These are phyloP conservation scores for Eonycteris spelaea DNA, from an alignment of 2,113 vertebrate genomes.

Conservation along the genomic window DNA sequence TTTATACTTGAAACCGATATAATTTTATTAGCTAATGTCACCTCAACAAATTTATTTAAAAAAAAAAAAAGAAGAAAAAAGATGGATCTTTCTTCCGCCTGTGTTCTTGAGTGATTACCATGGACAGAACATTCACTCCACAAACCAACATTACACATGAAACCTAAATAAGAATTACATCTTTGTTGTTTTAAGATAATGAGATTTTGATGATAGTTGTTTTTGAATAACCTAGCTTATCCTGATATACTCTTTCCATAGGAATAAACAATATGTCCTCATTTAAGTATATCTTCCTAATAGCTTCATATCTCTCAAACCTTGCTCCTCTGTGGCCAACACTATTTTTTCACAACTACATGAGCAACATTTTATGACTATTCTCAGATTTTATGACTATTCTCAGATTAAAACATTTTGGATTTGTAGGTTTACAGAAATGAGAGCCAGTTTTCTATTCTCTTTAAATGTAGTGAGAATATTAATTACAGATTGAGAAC, in stretches of 20 bases:
- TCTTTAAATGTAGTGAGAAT: background rate
- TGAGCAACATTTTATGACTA: background rate
- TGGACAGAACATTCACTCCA: background rate
- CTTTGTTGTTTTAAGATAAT: slow-evolving; percentile 17
- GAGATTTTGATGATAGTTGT: background rate
- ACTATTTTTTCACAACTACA: background rate
- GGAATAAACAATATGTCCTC: background rate
- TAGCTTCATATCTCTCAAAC: background rate
- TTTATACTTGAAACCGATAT: no score
- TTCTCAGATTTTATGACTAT: background rate
- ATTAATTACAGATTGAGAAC: background rate
- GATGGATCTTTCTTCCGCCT: background rate
- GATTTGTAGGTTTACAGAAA: background rate
- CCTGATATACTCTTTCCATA: background rate
- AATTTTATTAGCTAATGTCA: no score
- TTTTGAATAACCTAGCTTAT: background rate
- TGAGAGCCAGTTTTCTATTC: background rate
- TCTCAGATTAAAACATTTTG: background rate
- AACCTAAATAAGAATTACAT: background rate
- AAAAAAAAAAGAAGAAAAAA: no score
- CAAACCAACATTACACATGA: background rate
- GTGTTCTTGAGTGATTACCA: background rate
- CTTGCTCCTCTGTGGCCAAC: background rate
- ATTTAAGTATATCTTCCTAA: background rate
- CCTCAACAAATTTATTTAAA: no score